Evolutionary conservation across 2,888 invertebrate genomes (phyloP).

Genomic region (Machimus atricapillus): DNA sequence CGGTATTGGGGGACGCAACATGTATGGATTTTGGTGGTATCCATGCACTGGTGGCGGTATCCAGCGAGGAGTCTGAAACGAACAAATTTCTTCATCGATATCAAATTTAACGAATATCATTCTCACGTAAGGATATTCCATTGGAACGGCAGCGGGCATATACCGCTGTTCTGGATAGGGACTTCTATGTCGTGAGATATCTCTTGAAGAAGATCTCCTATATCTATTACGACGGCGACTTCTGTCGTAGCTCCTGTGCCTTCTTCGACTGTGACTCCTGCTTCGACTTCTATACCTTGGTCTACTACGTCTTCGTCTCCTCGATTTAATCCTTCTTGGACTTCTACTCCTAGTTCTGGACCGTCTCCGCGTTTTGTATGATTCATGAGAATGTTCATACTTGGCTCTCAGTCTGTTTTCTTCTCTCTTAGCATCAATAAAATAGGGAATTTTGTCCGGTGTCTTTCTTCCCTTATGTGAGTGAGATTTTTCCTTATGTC

Average conservation of each 20-base stretch:
- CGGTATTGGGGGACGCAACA: background rate
- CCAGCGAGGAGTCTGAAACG: background rate
- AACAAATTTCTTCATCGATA: background rate
- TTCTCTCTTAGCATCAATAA: slow-evolving; percentile 49
- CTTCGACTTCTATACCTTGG: slow-evolving; percentile 27
- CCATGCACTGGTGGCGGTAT: background rate
- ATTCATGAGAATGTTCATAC: slow-evolving; percentile 41
- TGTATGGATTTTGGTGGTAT: background rate
- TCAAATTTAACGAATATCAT: background rate
- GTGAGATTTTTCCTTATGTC: background rate
- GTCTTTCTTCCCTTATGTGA: slow-evolving; percentile 40
- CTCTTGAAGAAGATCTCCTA: background rate
- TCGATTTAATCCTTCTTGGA: slow-evolving; percentile 29
- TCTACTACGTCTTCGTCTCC: slow-evolving; percentile 41
- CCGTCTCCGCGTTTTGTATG: slow-evolving; percentile 40
- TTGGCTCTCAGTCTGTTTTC: slow-evolving; percentile 47
- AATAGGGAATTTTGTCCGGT: slow-evolving; percentile 50
- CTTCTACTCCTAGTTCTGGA: slow-evolving; percentile 37
- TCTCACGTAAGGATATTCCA: slow-evolving; percentile 21
- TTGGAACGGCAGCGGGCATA: slow-evolving; percentile 3
- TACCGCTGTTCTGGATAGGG: background rate
- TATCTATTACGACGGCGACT: background rate
- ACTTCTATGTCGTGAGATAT: background rate
- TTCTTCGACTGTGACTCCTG: background rate
- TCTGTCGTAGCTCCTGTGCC: background rate